Percentiles rank a stretch among this genome's conserved stretches.
Evolutionary conservation across 2,888 invertebrate species (phyloP).

Genomic region (Antheraea assamensis): DNA sequence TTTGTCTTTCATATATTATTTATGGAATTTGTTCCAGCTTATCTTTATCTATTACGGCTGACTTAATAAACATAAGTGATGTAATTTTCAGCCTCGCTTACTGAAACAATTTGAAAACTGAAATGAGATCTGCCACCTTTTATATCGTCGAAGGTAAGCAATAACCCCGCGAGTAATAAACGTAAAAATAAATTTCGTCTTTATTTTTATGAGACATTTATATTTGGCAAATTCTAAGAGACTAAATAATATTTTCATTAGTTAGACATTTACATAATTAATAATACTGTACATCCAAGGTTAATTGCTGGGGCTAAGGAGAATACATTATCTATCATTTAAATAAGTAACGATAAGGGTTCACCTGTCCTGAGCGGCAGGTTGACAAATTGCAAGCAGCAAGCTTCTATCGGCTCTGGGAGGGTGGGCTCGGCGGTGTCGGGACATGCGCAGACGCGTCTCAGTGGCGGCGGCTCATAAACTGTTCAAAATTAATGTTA

Average conservation of each 20-base stretch:
- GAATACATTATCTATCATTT: too few relatives aligned
- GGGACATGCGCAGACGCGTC: constrained; percentile 51
- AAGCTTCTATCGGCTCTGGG: constrained; percentile 35
- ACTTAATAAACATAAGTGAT: too few relatives aligned
- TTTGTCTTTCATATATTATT: too few relatives aligned
- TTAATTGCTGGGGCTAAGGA: too few relatives aligned
- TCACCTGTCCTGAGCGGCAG: constrained; percentile 54
- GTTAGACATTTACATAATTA: too few relatives aligned
- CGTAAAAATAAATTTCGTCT: background rate
- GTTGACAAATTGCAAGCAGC: constrained; percentile 51
- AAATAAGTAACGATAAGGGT: background rate
- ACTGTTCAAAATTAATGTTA: constrained; percentile 36
- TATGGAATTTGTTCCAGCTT: too few relatives aligned
- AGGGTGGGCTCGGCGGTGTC: constrained; percentile 31
- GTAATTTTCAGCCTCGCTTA: background rate
- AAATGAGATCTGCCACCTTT: background rate
- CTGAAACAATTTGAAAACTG: constrained; percentile 4
- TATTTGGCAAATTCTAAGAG: background rate
- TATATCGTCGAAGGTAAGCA: too few relatives aligned
- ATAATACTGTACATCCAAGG: too few relatives aligned
- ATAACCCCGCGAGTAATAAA: background rate
- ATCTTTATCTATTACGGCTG: too few relatives aligned
- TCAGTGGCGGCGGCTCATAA: constrained; percentile 45
- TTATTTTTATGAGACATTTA: background rate
- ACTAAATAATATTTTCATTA: background rate